phyloP scores from a whole-genome alignment of 2,888 invertebrate genomes.

The Plebejus anna region DNA sequence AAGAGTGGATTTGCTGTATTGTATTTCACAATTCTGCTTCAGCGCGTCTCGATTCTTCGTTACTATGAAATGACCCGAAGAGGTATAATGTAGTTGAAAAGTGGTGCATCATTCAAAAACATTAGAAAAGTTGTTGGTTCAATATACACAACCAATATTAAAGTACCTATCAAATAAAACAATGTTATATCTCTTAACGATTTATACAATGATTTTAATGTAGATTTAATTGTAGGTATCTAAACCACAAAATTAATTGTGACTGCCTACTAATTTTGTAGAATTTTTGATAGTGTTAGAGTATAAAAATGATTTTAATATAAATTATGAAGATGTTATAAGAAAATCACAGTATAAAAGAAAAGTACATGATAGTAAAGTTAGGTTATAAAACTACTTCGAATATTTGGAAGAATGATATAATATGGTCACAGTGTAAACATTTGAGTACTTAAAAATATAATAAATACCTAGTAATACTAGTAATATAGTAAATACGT shows the following conservation, averaged over 20 bases:
- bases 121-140: neutral
- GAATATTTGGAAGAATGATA: slow-evolving; percentile 13
- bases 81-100: slow-evolving; percentile 1
- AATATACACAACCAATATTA: slow-evolving; percentile 15
- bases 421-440: slow-evolving; percentile 6
- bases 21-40: neutral
- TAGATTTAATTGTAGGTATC: neutral
- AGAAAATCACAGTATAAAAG: neutral
- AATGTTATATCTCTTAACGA: neutral
- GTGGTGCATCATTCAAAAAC: neutral
- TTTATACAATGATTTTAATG: slow-evolving; percentile 5
- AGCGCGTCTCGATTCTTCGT: neutral
- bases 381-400: neutral
- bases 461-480: slow-evolving; percentile 15
- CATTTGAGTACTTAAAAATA: slow-evolving; percentile 19
- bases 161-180: slow-evolving; percentile 8
- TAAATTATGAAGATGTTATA: neutral
- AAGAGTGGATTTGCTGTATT: neutral
- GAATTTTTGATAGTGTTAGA: neutral
- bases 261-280: neutral
- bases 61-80: neutral
- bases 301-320: neutral
- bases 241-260: neutral
- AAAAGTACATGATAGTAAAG: neutral
- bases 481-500: too few relatives aligned